A percentile compares a stretch with the other conserved stretches of the same genome.
Evolutionary conservation across 2,888 invertebrate species (phyloP).

Genomic region (Hybos culiciformis): DNA sequence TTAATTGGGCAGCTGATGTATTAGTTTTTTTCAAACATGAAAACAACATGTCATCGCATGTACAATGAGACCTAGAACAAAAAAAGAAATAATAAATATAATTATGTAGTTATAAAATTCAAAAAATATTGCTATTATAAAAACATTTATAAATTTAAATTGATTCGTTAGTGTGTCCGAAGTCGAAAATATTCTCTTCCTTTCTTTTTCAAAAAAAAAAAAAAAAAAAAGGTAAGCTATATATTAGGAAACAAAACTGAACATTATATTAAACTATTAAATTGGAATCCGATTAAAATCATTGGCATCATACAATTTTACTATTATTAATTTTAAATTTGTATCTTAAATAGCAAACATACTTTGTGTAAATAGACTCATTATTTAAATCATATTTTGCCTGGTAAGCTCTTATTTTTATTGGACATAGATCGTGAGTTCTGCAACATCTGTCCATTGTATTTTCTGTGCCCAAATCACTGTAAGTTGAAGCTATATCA

Average conservation of each 20-base stretch:
- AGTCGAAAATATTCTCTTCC: too few relatives aligned
- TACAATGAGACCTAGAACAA: constrained; percentile 59
- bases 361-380: constrained; percentile 72
- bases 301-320: too few relatives aligned
- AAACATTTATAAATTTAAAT: too few relatives aligned
- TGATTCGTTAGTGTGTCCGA: too few relatives aligned
- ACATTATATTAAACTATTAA: too few relatives aligned
- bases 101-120: neutral
- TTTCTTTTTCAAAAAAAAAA: too few relatives aligned
- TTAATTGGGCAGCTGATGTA: constrained; percentile 53
- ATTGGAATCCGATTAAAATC: too few relatives aligned
- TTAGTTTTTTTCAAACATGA: constrained; percentile 64
- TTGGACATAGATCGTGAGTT: constrained; percentile 80
- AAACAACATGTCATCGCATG: constrained; percentile 71
- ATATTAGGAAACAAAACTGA: too few relatives aligned
- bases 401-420: constrained; percentile 47
- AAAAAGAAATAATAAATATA: neutral
- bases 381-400: constrained; percentile 69
- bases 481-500: constrained; percentile 70
- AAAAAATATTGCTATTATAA: neutral
- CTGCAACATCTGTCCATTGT: constrained; percentile 74
- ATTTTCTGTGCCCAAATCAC: constrained; percentile 62
- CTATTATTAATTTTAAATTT: too few relatives aligned
- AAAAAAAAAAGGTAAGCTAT: too few relatives aligned
- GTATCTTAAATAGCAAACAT: too few relatives aligned